Evolutionary conservation across 2,888 invertebrate species (phyloP).

Genomic region (Dromius quadrimaculatus): DNA sequence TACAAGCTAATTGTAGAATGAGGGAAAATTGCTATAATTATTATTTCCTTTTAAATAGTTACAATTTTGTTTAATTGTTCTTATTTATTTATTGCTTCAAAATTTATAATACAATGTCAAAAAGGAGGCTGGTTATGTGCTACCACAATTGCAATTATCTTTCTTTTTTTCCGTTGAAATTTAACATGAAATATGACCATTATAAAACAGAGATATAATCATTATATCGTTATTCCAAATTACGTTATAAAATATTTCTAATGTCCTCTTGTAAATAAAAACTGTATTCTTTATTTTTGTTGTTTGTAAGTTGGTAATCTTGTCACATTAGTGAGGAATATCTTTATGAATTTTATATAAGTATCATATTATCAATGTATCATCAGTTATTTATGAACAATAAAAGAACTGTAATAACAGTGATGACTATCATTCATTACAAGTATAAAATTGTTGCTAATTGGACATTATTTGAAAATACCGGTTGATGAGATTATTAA

Average conservation of each 20-base stretch:
- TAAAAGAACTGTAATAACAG: no score
- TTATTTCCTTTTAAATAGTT: background rate
- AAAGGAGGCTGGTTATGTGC: no score
- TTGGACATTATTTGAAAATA: no score
- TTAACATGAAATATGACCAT: constrained; percentile 9
- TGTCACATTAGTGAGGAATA: constrained; percentile 19
- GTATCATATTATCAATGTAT: no score
- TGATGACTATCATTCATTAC: no score
- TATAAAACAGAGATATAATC: constrained; percentile 1
- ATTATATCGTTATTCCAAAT: background rate
- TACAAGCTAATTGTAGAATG: no score
- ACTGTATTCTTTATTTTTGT: constrained; percentile 22
- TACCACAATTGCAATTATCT: no score
- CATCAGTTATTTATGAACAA: no score
- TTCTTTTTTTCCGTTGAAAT: background rate
- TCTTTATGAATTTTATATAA: constrained; percentile 13
- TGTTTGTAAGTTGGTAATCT: constrained; percentile 12
- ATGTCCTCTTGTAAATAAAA: background rate
- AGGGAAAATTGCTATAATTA: background rate
- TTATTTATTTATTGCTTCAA: background rate
- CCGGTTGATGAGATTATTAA: no score
- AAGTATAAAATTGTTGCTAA: no score
- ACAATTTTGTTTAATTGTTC: background rate
- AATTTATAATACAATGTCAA: background rate
- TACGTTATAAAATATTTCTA: constrained; percentile 7